Base-by-base conservation (phyloP, 2,888 invertebrate species). In the Cataglyphis altisquamis region DNA sequence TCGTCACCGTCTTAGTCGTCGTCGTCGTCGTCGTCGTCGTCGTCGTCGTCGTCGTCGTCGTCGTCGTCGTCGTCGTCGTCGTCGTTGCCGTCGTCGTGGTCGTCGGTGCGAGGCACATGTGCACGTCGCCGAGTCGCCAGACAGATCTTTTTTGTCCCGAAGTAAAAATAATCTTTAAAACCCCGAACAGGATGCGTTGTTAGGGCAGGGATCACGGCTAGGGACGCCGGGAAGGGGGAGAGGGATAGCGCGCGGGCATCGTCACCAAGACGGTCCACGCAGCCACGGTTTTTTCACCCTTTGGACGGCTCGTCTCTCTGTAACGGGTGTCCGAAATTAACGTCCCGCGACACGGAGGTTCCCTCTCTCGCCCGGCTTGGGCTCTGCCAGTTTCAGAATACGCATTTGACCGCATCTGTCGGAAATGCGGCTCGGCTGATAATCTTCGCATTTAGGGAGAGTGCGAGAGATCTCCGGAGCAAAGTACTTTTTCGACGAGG, bases 121-220 rank as follows among this genome's bases (percentile, higher is more conserved):
- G 94, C 89, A 87, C 91, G 91, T 89, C 92, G 91, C 92, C 90
- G 91, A 94, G 93, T 93, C 93, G 94, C 94, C 94, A 94, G 94
- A 94, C 94, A 93, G 93, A 92, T 93, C 92, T 94, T 94, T 94
- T 94, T 94, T 94, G 94, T 93, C 93, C 93, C 92, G 92, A 92
- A 91, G 94, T 94, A 94, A 94, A 94, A 94, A 94, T 94, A 94
- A 94, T 94, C 94, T 94, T 94, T 94, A 94, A 94, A 94, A 94
- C 93, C 94, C 94, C 94, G 93, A 94, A 94, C 94, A 94, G 94
- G 94, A 94, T 94, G 94, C 94, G 93, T 91, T 89, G 92, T 90
- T 90, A 90, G 91, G 90, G 90, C 87, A 86, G 89, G 89, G 89
- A 89, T 52, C 66, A 57, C 25, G 87, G 25, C 48, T 77, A 78